Conservation (phyloP, 1,140 invertebrate species). For the Arion vulgaris region DNA sequence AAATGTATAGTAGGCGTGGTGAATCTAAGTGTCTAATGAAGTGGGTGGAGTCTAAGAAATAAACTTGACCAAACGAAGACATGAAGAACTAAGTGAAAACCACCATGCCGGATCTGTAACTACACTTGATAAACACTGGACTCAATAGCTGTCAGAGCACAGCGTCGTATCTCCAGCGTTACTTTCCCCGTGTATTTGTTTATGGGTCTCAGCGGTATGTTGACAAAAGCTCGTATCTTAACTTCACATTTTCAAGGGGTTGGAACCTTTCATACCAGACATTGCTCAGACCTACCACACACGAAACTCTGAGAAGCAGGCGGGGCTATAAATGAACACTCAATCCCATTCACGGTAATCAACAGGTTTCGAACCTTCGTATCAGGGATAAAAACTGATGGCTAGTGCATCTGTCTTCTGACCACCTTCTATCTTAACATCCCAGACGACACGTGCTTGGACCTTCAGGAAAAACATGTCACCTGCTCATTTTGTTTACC, state of each 20-base stretch:
- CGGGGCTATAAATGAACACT: background rate
- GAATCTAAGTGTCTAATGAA: background rate
- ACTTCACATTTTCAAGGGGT: background rate
- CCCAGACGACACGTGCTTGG: background rate
- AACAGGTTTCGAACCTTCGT: background rate
- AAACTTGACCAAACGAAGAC: background rate
- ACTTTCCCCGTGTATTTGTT: background rate
- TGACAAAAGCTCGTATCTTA: conserved; percentile 1
- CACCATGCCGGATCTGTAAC: background rate
- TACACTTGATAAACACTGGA: background rate
- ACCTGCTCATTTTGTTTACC: background rate
- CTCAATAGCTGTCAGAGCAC: background rate
- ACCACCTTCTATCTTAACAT: background rate
- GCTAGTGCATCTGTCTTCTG: background rate
- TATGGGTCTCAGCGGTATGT: background rate
- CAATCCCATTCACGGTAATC: background rate
- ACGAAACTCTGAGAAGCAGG: background rate
- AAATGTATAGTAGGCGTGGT: background rate
- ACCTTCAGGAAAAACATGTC: background rate
- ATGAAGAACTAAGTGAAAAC: background rate
- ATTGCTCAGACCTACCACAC: background rate
- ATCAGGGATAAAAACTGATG: background rate
- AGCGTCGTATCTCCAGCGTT: background rate
- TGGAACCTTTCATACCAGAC: background rate
- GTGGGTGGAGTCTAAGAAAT: conserved; percentile 3